These are phyloP conservation scores for Ctenopoma kingsleyae DNA, from an alignment of 2,797 vertebrate genomes.

Conservation along the genomic window DNA sequence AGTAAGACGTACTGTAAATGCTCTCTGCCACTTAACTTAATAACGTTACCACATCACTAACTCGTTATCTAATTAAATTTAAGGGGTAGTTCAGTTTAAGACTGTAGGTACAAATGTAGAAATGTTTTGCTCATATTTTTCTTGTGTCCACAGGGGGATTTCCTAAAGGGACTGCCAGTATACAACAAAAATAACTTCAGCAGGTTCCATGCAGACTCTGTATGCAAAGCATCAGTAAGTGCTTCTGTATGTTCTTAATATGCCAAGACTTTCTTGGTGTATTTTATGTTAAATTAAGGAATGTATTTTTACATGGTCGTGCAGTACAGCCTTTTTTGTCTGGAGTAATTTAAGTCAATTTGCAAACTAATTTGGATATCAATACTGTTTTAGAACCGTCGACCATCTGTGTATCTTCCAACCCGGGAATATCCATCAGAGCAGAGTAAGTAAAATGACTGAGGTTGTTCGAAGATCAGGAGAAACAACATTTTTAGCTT, in stretches of 20 bases:
- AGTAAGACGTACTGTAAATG: neutral
- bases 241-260: neutral
- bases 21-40: neutral
- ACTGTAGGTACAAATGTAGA: neutral
- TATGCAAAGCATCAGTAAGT: conserved; percentile 97
- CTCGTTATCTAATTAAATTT: neutral
- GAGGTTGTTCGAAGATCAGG: neutral
- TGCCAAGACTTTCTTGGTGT: neutral
- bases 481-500: neutral
- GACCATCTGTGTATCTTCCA: conserved; percentile 94
- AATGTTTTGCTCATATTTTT: conserved; percentile 2
- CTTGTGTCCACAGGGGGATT: conserved; percentile 88
- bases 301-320: neutral
- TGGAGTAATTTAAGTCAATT: neutral
- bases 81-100: neutral
- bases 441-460: conserved; percentile 88
- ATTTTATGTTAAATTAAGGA: neutral
- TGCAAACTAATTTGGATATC: conserved; percentile 6
- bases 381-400: conserved; percentile 87
- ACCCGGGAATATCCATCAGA: conserved; percentile 95
- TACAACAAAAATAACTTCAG: conserved; percentile 98
- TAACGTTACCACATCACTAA: neutral
- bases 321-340: neutral
- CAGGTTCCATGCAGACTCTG: conserved; percentile 95
- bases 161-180: conserved; percentile 95